phyloP scores from a whole-genome alignment of 1,140 invertebrate genomes.

The Rhyzopertha dominica region DNA sequence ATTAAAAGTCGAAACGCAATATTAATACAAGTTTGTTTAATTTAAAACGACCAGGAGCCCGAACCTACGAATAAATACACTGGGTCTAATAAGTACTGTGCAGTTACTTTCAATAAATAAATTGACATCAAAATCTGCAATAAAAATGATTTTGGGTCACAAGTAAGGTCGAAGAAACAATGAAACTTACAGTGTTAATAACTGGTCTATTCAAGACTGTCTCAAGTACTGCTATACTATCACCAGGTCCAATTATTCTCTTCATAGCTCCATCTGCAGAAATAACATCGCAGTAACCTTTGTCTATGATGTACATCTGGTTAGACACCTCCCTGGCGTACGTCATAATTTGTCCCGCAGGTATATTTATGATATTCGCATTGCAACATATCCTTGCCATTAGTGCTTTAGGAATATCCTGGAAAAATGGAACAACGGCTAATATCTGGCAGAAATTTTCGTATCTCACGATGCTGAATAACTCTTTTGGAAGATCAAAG shows the following conservation, averaged over 20 bases:
- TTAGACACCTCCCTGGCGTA: slow-evolving; percentile 18
- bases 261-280: background rate
- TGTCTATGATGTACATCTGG: slow-evolving; percentile 10
- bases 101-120: too few species aligned
- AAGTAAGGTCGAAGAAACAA: too few species aligned
- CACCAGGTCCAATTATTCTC: background rate
- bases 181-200: slow-evolving; percentile 6
- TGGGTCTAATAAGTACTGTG: too few species aligned
- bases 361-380: slow-evolving; percentile 1
- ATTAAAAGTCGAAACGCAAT: too few species aligned
- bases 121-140: too few species aligned
- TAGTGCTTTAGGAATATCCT: background rate
- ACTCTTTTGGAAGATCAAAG: too few species aligned
- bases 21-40: too few species aligned
- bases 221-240: slow-evolving; percentile 12
- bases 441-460: slow-evolving; percentile 1
- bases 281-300: slow-evolving; percentile 7
- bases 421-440: slow-evolving; percentile 16
- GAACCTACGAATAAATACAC: too few species aligned
- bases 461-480: background rate
- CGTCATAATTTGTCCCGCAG: slow-evolving; percentile 6
- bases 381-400: background rate
- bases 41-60: too few species aligned
- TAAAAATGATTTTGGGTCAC: too few species aligned
- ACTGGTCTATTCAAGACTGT: slow-evolving; percentile 6